A percentile compares a stretch with the other conserved stretches of the same genome.
Evolutionary conservation across 1,140 invertebrate species (phyloP).

Genomic region (Penaeus vannamei): DNA sequence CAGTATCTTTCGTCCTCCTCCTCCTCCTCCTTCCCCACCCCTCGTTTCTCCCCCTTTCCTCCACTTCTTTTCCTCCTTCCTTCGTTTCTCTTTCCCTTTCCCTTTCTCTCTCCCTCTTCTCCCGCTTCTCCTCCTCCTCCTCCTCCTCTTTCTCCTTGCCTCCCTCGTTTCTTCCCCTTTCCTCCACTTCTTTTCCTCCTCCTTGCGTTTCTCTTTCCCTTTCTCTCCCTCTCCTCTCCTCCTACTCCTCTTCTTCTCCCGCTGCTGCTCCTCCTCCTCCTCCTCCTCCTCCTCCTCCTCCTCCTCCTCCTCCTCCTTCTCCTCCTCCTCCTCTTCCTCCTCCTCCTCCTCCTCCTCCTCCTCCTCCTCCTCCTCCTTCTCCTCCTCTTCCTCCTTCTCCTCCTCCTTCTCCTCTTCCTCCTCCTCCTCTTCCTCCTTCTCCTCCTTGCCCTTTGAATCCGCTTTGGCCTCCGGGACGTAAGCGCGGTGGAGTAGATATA

Average conservation of each 20-base stretch:
- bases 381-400: not conserved
- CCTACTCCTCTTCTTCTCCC: not conserved
- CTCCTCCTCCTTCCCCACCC: too few species aligned
- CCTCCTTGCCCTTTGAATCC: not conserved
- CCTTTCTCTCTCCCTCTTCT: too few species aligned
- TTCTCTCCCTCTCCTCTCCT: too few species aligned
- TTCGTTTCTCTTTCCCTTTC: too few species aligned
- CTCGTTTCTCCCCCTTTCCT: too few species aligned
- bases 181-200: not conserved
- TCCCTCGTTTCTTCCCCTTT: too few species aligned
- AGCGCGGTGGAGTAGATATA: not conserved
- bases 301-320: not conserved
- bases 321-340: not conserved
- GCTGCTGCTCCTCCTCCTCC: not conserved
- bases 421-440: not conserved
- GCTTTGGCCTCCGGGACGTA: not conserved
- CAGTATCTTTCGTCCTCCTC: too few species aligned
- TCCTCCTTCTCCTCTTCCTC: not conserved
- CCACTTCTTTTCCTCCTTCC: too few species aligned
- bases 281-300: too few species aligned
- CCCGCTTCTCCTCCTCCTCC: too few species aligned
- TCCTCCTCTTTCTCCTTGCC: too few species aligned
- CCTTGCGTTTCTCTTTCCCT: too few species aligned
- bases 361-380: not conserved
- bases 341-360: not conserved